Evolutionary conservation across 2,797 vertebrate genomes (phyloP).

Genomic region (Hybognathus amarus): DNA sequence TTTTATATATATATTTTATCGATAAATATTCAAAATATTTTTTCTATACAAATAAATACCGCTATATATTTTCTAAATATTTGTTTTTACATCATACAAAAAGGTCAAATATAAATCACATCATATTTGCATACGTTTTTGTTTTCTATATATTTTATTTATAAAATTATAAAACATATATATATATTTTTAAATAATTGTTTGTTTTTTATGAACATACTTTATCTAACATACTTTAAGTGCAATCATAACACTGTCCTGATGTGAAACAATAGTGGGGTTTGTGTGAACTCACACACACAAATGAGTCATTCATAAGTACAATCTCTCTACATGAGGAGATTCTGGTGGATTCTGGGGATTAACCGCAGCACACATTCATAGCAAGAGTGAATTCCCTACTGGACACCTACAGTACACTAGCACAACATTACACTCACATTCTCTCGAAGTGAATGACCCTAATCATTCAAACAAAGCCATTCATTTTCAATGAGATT

Average conservation of each 20-base stretch:
- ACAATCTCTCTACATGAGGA: not conserved
- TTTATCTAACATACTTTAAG: not conserved
- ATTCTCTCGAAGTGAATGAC: not conserved
- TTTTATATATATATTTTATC: not conserved
- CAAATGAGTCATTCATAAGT: conserved; percentile 12
- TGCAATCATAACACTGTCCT: not conserved
- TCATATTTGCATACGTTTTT: not conserved
- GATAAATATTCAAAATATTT: not conserved
- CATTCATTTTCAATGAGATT: not conserved
- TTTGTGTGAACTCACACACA: conserved; percentile 21
- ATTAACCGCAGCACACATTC: conserved; percentile 17
- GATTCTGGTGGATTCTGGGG: conserved; percentile 27
- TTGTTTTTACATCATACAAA: not conserved
- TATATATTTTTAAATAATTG: too few relatives aligned
- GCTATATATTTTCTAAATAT: not conserved
- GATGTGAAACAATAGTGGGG: conserved; percentile 9
- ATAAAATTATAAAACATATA: not conserved
- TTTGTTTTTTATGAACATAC: not conserved
- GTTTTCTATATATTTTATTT: too few relatives aligned
- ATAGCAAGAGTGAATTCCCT: conserved; percentile 17
- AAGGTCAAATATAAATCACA: not conserved
- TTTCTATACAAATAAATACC: not conserved
- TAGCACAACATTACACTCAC: conserved; percentile 21
- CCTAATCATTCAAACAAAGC: not conserved
- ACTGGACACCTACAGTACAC: not conserved